Evolutionary conservation across 1,140 invertebrate species (phyloP), one percentile per base, ranked within the genome.

Genomic region (Drosophila seguyi): DNA sequence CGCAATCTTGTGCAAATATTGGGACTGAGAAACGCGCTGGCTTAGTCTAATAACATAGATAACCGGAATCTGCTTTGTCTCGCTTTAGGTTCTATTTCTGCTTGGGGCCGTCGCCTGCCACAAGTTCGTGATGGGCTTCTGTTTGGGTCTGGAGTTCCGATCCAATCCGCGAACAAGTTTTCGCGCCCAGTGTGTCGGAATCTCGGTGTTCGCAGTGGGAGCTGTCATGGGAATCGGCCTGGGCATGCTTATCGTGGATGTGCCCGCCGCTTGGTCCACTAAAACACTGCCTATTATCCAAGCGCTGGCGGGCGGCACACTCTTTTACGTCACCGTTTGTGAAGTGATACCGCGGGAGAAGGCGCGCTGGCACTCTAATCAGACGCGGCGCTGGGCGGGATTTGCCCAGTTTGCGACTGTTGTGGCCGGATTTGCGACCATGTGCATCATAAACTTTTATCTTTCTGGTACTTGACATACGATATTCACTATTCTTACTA

Each of bases 301-400:
- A 94, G 95, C 95, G 0, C 76, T 98, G 36, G 97, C 98, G n/a
- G 97, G 96, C 44, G 98, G 98, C 44, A 98, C 97, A 3, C 95
- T 99, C 47, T 93, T 99, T 0, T 99, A 98, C 93, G 97, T 99
- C 42, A 98, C 97, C 0, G 97, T 98, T 36, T 97, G 97, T 91
- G 98, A 99, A 94, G 96, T 99, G 25, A 93, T 99, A 25, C 98
- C 96, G 0, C 94, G 96, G 42, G 97, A 97, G 93, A 94, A 96
- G 56, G 94, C 95, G 44, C 94, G 95, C 63, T 95, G 95, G 94
- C 95, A 96, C 78, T 93, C 93, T 52, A 93, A 91, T 67, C 81
- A 92, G 25, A 18, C 67, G 4, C 93, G 92, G 31, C 93, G 93
- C 39, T 81, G 83, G 13, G 95, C 95, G 5, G 95, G 96, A 16